Conservation (phyloP, 92 coral and sea anemone species). For the Metridium senile region DNA sequence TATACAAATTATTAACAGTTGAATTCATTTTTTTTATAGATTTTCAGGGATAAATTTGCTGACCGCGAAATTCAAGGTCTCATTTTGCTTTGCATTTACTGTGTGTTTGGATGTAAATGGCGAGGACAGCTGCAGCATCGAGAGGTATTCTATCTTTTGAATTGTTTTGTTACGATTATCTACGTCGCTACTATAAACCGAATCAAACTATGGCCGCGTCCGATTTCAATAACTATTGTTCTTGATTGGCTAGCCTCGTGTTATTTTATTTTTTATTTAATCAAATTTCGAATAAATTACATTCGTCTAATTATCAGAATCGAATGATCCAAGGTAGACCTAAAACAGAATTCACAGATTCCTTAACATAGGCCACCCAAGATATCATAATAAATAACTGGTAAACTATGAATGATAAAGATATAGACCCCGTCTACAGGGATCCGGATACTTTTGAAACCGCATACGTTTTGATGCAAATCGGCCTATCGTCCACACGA, state of each 20-base stretch:
- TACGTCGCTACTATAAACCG: not conserved
- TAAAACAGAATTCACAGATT: no score
- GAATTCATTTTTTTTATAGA: slow-evolving; percentile 3
- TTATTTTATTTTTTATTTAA: no score
- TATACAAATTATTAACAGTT: no score
- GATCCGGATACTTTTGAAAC: no score
- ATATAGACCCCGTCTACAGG: no score
- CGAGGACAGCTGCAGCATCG: slow-evolving; percentile 31
- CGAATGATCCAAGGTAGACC: no score
- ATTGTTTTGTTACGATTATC: not conserved
- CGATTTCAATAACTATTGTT: not conserved
- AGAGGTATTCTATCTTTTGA: slow-evolving; percentile 12
- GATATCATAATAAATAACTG: no score
- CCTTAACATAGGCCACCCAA: no score
- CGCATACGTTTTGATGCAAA: no score
- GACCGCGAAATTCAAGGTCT: slow-evolving; percentile 36
- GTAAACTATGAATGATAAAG: no score
- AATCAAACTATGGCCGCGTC: not conserved
- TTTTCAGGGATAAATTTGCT: slow-evolving; percentile 35
- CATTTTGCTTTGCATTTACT: slow-evolving; percentile 7
- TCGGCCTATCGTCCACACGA: no score
- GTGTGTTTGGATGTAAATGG: slow-evolving; percentile 33
- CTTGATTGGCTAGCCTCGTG: not conserved
- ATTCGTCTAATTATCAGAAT: not conserved
- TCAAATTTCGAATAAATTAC: no score